These are phyloP conservation scores for Andrena flavipes DNA, from an alignment of 2,888 invertebrate genomes.

Conservation along the genomic window DNA sequence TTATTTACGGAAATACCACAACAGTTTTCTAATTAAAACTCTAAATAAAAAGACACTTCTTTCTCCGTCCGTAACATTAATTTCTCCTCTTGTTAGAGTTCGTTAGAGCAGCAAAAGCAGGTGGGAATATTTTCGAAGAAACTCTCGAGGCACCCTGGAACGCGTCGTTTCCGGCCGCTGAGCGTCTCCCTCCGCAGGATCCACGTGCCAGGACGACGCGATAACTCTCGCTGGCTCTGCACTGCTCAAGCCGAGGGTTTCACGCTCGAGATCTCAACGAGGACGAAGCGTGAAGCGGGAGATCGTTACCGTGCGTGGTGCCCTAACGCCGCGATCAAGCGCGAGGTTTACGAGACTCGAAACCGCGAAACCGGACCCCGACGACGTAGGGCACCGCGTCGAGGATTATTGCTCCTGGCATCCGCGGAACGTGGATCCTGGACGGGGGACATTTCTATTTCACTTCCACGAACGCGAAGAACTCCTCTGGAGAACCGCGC, in stretches of 20 bases:
- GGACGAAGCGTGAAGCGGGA: conserved; percentile 52
- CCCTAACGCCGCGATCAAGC: conserved; percentile 57
- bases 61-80: too few relatives aligned
- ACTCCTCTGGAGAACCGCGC: conserved; percentile 43
- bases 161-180: conserved; percentile 37
- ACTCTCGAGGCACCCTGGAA: neutral
- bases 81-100: too few relatives aligned
- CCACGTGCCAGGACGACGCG: conserved; percentile 24
- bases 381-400: conserved; percentile 37
- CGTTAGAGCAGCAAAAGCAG: too few relatives aligned
- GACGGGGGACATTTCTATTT: conserved; percentile 50
- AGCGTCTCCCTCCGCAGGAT: conserved; percentile 36
- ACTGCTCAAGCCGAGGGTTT: conserved; percentile 41
- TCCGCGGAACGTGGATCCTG: conserved; percentile 55
- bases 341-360: conserved; percentile 61
- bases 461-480: conserved; percentile 36
- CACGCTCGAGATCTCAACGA: conserved; percentile 57
- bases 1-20: too few relatives aligned
- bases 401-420: conserved; percentile 35
- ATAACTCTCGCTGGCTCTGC: neutral
- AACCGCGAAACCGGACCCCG: conserved; percentile 62
- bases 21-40: too few relatives aligned
- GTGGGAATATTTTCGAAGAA: conserved; percentile 22
- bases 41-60: too few relatives aligned
- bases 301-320: conserved; percentile 54